Evolutionary conservation across 1,140 invertebrate genomes (phyloP).

Genomic region (Pristionchus pacificus): DNA sequence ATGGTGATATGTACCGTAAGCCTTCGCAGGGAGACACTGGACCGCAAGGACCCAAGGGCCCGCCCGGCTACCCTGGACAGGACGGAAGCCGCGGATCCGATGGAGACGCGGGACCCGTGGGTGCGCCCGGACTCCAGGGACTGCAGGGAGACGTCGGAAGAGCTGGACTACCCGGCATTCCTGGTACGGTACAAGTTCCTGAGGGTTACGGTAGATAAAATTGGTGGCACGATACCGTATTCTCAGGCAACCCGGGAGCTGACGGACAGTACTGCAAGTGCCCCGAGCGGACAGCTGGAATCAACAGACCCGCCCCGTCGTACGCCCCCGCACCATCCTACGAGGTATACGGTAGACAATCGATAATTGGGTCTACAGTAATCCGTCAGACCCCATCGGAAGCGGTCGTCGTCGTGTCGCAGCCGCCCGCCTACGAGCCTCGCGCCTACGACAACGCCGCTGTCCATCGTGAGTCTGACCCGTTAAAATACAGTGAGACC

Average conservation of each 20-base stretch:
- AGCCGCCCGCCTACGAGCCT: not conserved
- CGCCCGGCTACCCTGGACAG: constrained; percentile 23
- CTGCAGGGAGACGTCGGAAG: constrained; percentile 10
- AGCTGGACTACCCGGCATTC: constrained; percentile 5
- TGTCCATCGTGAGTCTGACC: too few species aligned
- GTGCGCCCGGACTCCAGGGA: constrained; percentile 27
- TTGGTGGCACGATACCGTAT: too few species aligned
- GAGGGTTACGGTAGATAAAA: too few species aligned
- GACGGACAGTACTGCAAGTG: constrained; percentile 30
- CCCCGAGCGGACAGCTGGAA: constrained; percentile 11
- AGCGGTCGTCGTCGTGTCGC: not conserved
- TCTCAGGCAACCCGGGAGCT: constrained; percentile 9
- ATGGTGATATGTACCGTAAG: not conserved
- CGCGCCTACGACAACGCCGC: not conserved
- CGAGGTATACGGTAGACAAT: too few species aligned
- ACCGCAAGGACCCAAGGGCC: constrained; percentile 25
- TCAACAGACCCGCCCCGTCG: constrained; percentile 7
- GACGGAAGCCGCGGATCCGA: constrained; percentile 26
- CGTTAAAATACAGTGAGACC: too few species aligned
- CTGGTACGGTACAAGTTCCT: too few species aligned
- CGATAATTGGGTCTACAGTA: too few species aligned
- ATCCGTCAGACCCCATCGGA: not conserved
- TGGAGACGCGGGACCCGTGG: constrained; percentile 26
- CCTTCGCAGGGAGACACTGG: constrained; percentile 19
- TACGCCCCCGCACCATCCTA: constrained; percentile 1